Evolutionary conservation across 2,797 vertebrate species (phyloP).

Genomic region (Hipposideros larvatus): DNA sequence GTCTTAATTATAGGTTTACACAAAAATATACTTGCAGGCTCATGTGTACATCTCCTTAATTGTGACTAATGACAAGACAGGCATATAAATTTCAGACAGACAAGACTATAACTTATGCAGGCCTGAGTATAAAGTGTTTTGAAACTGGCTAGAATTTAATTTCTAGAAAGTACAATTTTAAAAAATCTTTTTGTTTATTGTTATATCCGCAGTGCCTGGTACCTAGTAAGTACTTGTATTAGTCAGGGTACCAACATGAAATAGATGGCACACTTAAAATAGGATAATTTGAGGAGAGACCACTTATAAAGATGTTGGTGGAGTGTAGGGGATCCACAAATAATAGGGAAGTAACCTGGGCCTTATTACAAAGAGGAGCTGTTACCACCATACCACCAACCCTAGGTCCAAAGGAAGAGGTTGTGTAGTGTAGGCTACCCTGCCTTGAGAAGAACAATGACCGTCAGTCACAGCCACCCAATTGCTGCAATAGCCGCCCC

Average conservation of each 20-base stretch:
- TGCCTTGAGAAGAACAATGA: background rate
- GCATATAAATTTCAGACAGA: background rate
- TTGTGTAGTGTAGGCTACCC: background rate
- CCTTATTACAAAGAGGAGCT: background rate
- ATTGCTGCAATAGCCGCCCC: background rate
- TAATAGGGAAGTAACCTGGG: background rate
- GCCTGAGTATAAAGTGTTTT: background rate
- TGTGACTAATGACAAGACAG: conserved; percentile 28
- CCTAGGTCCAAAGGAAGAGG: background rate
- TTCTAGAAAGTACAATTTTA: conserved; percentile 44
- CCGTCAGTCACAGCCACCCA: background rate
- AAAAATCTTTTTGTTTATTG: conserved; percentile 44
- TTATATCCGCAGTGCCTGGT: background rate
- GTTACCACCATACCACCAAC: background rate
- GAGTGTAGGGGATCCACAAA: conserved; percentile 22
- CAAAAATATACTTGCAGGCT: background rate
- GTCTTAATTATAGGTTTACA: conserved; percentile 32
- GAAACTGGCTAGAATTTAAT: conserved; percentile 25
- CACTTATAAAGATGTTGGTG: conserved; percentile 50
- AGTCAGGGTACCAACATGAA: conserved; percentile 44
- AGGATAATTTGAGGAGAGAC: conserved; percentile 52
- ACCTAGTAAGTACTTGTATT: conserved; percentile 56
- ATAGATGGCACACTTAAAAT: conserved; percentile 63
- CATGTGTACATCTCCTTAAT: background rate
- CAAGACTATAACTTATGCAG: background rate